These are phyloP conservation scores for Fabriciana adippe DNA, from an alignment of 2,888 invertebrate genomes.

Conservation along the genomic window DNA sequence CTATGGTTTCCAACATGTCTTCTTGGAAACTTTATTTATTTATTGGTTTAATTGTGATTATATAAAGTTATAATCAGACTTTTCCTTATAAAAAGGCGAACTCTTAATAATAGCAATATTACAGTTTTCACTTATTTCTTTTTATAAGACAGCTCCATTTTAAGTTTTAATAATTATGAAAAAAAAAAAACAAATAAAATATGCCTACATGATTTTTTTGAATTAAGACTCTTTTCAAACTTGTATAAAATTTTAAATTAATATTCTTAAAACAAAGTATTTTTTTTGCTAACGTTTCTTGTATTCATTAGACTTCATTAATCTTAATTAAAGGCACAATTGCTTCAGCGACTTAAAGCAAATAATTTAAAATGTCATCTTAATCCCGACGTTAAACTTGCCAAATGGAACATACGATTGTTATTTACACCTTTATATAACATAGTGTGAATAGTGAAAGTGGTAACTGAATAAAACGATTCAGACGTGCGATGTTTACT, in stretches of 20 bases:
- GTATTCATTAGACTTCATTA: no score
- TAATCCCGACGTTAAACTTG: constrained; percentile 1
- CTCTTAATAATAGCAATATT: no score
- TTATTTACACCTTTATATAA: constrained; percentile 17
- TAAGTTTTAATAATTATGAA: no score
- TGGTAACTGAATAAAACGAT: constrained; percentile 30
- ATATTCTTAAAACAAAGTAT: no score
- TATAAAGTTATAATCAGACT: not conserved
- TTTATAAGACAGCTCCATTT: no score
- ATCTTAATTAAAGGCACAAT: not conserved
- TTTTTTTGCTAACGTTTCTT: no score
- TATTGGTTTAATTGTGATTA: not conserved
- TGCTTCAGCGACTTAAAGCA: not conserved
- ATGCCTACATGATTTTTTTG: no score
- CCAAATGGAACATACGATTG: constrained; percentile 11
- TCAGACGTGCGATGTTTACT: constrained; percentile 25
- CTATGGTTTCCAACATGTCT: constrained; percentile 27
- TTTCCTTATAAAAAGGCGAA: no score
- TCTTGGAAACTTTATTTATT: constrained; percentile 7
- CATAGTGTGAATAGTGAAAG: constrained; percentile 29
- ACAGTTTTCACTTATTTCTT: no score
- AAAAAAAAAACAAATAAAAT: no score
- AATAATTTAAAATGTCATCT: not conserved
- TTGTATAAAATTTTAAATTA: no score
- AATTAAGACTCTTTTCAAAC: no score